phyloP scores from a whole-genome alignment of 2,888 invertebrate genomes.

The Apoda limacodes region DNA sequence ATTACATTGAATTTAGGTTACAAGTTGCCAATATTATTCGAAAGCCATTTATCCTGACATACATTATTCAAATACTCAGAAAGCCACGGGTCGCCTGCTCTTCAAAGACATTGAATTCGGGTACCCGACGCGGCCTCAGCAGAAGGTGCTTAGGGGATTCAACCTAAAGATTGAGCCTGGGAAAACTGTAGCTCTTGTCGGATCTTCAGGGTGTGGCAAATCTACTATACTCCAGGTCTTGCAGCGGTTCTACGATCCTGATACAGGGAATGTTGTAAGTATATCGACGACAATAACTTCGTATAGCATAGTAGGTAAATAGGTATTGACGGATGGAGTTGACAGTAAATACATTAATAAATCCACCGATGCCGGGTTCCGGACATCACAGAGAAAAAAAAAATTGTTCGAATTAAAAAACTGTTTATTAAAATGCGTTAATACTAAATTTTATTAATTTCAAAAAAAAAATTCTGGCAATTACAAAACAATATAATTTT shows the following conservation, averaged over 20 bases:
- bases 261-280: slow-evolving; percentile 65
- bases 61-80: slow-evolving; percentile 27
- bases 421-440: too few relatives aligned
- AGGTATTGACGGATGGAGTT: too few relatives aligned
- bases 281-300: too few relatives aligned
- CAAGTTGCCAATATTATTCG: not conserved
- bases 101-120: slow-evolving; percentile 73
- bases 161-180: too few relatives aligned
- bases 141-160: slow-evolving; percentile 73
- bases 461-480: too few relatives aligned
- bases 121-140: slow-evolving; percentile 78
- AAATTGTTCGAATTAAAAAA: too few relatives aligned
- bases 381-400: too few relatives aligned
- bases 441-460: too few relatives aligned
- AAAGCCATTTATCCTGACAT: not conserved
- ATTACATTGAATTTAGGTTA: not conserved
- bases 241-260: slow-evolving; percentile 82
- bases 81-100: slow-evolving; percentile 67
- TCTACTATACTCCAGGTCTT: slow-evolving; percentile 81
- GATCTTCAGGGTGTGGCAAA: slow-evolving; percentile 81
- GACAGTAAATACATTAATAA: too few relatives aligned
- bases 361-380: too few relatives aligned
- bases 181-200: slow-evolving; percentile 80
- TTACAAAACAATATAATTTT: too few relatives aligned
- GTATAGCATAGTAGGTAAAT: too few relatives aligned